Conservation (phyloP, 2,888 invertebrate species). For the Acrobeloides nanus region DNA sequence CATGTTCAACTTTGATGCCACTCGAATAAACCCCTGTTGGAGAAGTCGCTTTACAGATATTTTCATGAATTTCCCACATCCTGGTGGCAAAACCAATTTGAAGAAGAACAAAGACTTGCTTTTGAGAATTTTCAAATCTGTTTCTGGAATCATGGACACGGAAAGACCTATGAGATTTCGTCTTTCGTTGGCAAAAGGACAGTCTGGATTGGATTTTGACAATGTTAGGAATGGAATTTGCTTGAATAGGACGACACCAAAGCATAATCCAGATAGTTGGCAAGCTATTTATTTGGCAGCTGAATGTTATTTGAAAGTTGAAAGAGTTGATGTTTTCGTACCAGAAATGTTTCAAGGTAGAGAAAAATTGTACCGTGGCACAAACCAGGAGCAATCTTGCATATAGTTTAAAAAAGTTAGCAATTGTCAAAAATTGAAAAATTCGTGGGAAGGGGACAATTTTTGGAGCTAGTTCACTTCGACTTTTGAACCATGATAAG, state of each 20-base stretch:
- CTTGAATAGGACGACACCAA: slow-evolving; percentile 30
- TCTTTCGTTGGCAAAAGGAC: slow-evolving; percentile 33
- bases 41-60: slow-evolving; percentile 56
- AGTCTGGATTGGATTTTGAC: slow-evolving; percentile 30
- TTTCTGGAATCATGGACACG: slow-evolving; percentile 15
- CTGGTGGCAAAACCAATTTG: slow-evolving; percentile 63
- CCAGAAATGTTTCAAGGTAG: slow-evolving; percentile 21
- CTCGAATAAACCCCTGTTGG: slow-evolving; percentile 17
- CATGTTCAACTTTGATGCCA: slow-evolving; percentile 21
- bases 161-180: slow-evolving; percentile 28
- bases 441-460: no score
- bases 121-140: slow-evolving; percentile 38
- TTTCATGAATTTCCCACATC: slow-evolving; percentile 64
- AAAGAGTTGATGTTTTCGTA: slow-evolving; percentile 15
- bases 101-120: slow-evolving; percentile 61
- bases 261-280: slow-evolving; percentile 44
- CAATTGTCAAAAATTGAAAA: no score
- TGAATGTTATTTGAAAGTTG: slow-evolving; percentile 24
- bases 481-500: no score
- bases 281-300: slow-evolving; percentile 38
- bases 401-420: no score
- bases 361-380: no score
- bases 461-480: no score
- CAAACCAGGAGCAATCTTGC: no score
- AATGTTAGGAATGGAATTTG: not conserved